Evolutionary conservation across 2,797 vertebrate genomes (phyloP), one percentile per base, ranked within the genome.

Genomic region (Lithobates sylvaticus): DNA sequence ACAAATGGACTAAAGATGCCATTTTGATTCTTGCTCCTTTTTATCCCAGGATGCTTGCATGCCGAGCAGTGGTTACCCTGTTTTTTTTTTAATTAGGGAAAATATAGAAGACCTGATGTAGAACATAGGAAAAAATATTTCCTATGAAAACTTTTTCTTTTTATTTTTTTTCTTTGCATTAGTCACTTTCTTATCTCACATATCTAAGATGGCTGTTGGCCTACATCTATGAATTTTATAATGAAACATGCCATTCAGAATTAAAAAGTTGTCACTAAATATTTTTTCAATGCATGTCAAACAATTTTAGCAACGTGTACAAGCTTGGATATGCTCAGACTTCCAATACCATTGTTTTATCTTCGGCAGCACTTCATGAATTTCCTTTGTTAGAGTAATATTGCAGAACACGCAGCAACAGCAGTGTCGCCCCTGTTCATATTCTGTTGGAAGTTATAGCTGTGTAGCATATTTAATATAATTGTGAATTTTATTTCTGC

Each of bases 401-500:
- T 29, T 78, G 65, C 39, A 27, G 68, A 84, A 75, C 36, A 70
- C 36, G 54, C 58, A 68, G 70, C 72, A 16, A 61, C 58, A 47
- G n/a, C 50, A 26, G 44, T 73, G 68, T 69, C 72, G 69, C 61
- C 81, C 81, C 61, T 74, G 64, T 68, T 70, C 64, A 74, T 80
- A 80, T 29, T 84, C 71, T 50, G 73, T 79, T 78, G 76, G 86
- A 86, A 78, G 78, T 76, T 86, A 44, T 70, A 87, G 81, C 83
- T 87, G 86, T 87, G 65, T 84, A 84, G 86, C 50, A 84, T 91
- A 91, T 88, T 79, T 90, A 88, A 90, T 89, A 27, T 21, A 68
- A 89, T 89, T 84, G 87, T 89, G 64, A 87, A 76, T 90, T 91
- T 92, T 88, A 92, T 89, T 89, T 90, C 82, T 6, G 71, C 90